Base-by-base conservation (phyloP, 2,888 invertebrate species). In the Lasioglossum morio region DNA sequence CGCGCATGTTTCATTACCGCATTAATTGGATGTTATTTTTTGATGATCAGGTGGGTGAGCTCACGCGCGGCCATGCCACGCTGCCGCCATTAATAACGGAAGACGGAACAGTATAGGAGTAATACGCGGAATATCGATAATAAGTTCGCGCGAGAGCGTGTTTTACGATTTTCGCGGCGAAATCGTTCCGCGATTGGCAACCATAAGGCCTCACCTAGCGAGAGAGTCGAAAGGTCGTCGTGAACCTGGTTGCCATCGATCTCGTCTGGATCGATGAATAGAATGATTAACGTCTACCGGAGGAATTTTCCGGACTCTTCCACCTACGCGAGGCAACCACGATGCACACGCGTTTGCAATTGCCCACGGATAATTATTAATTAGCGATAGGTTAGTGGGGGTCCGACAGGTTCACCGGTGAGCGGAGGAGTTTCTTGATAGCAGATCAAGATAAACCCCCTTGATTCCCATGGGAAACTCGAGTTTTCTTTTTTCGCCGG, bases 211-310 rank as follows among this genome's bases (percentile, higher is more conserved):
- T 57, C 57, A n/a, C 57, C 63, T 63, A 30, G 37, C 14, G 72
- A 80, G 80, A 69, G 70, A 70, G 70, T 70, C 70, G 84, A 81
- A 82, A 83, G 53, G 63, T 27, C 84, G 63, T 60, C 34, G 87
- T 12, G 80, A 85, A 73, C 72, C 80, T 48, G 66, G 79, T 83
- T 78, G 81, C 78, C 86, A 84, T 90, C 88, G 86, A 90, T 88
- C 87, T 88, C 87, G 70, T 60, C 73, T 46, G 80, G 85, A 89
- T 90, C 90, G 86, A 90, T 89, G 90, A 90, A 90, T 87, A 85
- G 86, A 77, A 90, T 90, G 91, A 90, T 90, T 90, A 91, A 90
- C 88, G 90, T 82, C 73, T 84, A 57, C 63, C 82, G 79, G 40
- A 82, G 76, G 85, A 82, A 79, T 91, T 87, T 75, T 82, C 70